Evolutionary conservation across 2,113 vertebrate genomes (phyloP), one percentile per base, ranked within the genome.

Genomic region (Brachionichthys hirsutus): DNA sequence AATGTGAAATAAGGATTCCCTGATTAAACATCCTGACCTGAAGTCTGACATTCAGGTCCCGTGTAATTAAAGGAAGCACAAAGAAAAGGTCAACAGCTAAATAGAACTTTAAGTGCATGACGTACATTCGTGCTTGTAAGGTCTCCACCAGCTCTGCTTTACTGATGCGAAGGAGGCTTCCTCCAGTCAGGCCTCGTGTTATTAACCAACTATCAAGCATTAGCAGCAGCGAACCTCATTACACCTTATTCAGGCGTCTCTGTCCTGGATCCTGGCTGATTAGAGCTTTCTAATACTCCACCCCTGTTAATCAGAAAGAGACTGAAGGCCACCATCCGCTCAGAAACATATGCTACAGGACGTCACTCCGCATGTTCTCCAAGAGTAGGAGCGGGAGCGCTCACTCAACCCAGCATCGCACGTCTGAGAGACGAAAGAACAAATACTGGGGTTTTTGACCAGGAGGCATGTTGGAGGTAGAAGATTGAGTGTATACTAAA

Each of bases 311-410:
- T 43, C 50, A 54, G 65, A 80, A 70, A 65, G 43, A 60, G 54
- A 69, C 60, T 45, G 12, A 40, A 81, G 65, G 55, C 41, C 70
- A 50, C 46, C 70, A 40, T 69, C 62, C 60, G 62, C 44, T 60
- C 0, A 13, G 50, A 70, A 75, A 65, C 73, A 70, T 80, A 78
- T 62, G 67, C 65, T 44, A 75, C 78, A 78, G 75, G 68, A 77
- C 75, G 81, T 85, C 85, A 87, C 70, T 73, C 70, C n/a, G n/a
- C n/a, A 51, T 49, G n/a, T n/a, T 66, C 73, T 79, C 77, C 70
- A 73, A 75, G 50, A 41, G 19, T 70, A 73, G 77, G 50, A 41
- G 19, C 66, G 38, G 43, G 68, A 6, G 22, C 67, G 35, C 66
- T 74, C 66, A 72, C 61, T 20, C 34, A 13, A n/a, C 61, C 74